Conservation (phyloP, 2,797 vertebrate genomes). For the Scolopax rusticola region DNA sequence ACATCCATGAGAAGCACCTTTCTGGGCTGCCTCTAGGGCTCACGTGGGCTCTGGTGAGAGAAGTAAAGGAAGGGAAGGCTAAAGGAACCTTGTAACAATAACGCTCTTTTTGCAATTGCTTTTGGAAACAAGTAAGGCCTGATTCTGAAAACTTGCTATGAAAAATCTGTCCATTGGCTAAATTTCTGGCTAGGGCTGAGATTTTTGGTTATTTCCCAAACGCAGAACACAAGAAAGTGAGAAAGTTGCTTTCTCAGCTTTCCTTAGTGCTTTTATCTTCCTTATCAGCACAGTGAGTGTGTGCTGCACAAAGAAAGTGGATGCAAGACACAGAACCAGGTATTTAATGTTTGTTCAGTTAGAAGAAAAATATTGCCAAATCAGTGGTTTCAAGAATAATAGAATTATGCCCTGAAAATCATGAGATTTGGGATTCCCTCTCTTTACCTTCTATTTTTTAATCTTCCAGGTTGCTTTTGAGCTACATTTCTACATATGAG, state of each 20-base stretch:
- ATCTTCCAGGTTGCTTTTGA: not conserved
- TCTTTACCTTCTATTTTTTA: slow-evolving; percentile 24
- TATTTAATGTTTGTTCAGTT: slow-evolving; percentile 15
- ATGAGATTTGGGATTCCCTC: not conserved
- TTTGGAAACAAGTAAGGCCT: not conserved
- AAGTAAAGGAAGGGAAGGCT: not conserved
- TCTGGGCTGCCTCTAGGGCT: not conserved
- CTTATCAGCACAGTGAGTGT: not conserved
- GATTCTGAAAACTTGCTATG: not conserved
- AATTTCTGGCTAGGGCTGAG: not conserved
- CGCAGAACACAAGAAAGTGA: not conserved
- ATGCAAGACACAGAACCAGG: not conserved
- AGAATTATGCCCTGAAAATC: not conserved
- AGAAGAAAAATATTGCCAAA: slow-evolving; percentile 42
- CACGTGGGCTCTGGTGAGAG: not conserved
- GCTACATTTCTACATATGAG: not conserved
- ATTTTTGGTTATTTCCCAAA: not conserved
- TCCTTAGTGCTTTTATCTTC: not conserved
- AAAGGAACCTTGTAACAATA: not conserved
- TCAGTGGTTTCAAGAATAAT: slow-evolving; percentile 1
- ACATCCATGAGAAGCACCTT: not conserved
- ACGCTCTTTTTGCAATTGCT: not conserved
- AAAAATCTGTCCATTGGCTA: not conserved
- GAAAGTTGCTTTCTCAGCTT: not conserved
- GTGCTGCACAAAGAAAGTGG: not conserved